Evolutionary conservation across 2,888 invertebrate species (phyloP), one percentile per base, ranked within the genome.

Genomic region (Mechanitis messenoides): DNA sequence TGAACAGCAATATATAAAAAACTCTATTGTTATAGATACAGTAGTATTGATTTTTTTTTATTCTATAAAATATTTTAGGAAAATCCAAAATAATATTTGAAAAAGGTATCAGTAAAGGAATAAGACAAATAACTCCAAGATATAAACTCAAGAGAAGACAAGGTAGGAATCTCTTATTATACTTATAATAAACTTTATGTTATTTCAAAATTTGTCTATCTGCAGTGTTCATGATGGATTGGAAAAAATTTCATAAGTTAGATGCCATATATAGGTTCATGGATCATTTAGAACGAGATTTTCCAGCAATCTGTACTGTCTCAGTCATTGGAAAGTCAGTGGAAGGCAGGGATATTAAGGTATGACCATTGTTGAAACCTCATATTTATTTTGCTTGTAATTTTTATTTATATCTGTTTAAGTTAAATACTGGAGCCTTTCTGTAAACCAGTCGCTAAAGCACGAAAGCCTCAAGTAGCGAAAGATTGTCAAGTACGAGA

Each of bases 181-280:
- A 31, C 6, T 31, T n/a, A n/a, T 31, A 1, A 11, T 31, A 31
- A 1, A 31, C 31, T 31, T 50, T 2, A 31, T 28, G n/a, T 50
- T 9, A 20, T 20, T 50, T 31, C 28, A 28, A 31, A 35, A 58
- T 53, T 20, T 78, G 80, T 63, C 54, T 55, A 53, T 60, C 69
- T 69, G 11, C 73, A 88, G 88, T 76, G 45, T 78, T 77, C 71
- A 66, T 82, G 63, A 89, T 96, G 91, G 94, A 95, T 64, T 96
- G 96, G 95, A 91, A 92, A 72, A 92, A 93, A 66, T 96, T 94
- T 78, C 96, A 96, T 80, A 92, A 93, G 12, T 79, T 95, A 35
- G 88, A 84, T 12, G 95, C 96, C 70, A 95, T 96, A 69, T 91
- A 95, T 74, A 92, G 92, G 9, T 97, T 93, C 76, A 82, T 97